Evolutionary conservation across 2,888 invertebrate species (phyloP), one percentile per base, ranked within the genome.

Genomic region (Agrotis segetum): DNA sequence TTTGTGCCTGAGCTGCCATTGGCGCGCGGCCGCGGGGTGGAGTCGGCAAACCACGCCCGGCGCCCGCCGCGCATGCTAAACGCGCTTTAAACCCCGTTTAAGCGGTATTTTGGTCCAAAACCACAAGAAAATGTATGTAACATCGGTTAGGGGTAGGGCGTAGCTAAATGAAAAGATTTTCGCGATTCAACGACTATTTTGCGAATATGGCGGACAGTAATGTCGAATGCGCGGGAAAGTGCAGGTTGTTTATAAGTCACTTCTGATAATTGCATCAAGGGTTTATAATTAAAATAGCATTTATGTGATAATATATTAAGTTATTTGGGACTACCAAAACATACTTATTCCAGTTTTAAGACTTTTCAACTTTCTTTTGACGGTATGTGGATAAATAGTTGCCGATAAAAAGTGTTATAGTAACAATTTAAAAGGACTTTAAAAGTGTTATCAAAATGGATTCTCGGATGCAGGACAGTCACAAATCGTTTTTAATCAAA

Each of bases 401-500:
- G 24, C 1, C 7, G 24, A n/a, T 14, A 5, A 34, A 24, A 19
- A 47, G 60, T 67, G 69, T 47, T 62, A 40, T 11, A n/a, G n/a
- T n/a, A 40, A 40, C 9, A 40, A 34, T 34, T 55, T 5, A 13
- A n/a, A 56, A 56, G 40, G 24, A 47, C 29, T 21, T 14, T 16
- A 3, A 19, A 49, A 72, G 67, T 72, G 56, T 17, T 56, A 40
- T 21, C 47, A 52, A 47, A 55, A 91, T 91, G 92, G 90, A 91
- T 80, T 90, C 87, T 21, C 94, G 88, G 70, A 94, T 96, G 97
- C 97, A 96, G 95, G 97, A 96, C 94, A 97, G 96, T 83, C 96
- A 97, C 87, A 98, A 98, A 91, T 98, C 98, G 14, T 98, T 98
- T 92, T 94, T 98, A 77, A 98, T 98, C 83, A 97, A 98, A 89